phyloP scores from a whole-genome alignment of 2,888 invertebrate genomes.

The Dione juno region DNA sequence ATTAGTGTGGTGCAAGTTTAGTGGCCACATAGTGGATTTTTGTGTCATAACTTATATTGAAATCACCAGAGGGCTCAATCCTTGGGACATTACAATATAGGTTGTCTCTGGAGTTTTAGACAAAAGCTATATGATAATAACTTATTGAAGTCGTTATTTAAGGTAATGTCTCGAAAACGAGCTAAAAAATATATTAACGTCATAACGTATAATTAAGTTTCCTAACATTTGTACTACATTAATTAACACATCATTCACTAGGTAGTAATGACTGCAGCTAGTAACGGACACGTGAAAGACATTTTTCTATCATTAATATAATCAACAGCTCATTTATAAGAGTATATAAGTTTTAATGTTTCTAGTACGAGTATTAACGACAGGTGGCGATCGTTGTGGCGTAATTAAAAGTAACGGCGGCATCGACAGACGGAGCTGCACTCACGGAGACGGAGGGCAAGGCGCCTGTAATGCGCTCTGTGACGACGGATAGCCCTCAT shows the following conservation, averaged over 20 bases:
- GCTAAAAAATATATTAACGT: not conserved
- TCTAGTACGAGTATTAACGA: not conserved
- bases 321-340: slow-evolving; percentile 22
- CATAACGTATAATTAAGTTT: not conserved
- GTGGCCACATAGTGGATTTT: not conserved
- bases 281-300: not conserved
- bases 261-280: not conserved
- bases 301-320: slow-evolving; percentile 4
- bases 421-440: slow-evolving; percentile 19
- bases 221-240: not conserved
- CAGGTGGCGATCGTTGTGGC: slow-evolving; percentile 13
- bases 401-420: slow-evolving; percentile 26
- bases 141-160: no score
- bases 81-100: not conserved
- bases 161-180: not conserved
- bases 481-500: slow-evolving; percentile 15
- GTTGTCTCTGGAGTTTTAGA: not conserved
- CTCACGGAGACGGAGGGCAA: not conserved
- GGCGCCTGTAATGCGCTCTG: not conserved
- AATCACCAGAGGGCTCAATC: not conserved
- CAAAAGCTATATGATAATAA: no score
- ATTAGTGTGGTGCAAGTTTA: not conserved
- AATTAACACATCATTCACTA: not conserved
- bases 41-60: slow-evolving; percentile 1
- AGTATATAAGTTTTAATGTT: not conserved